Evolutionary conservation across 2,888 invertebrate genomes (phyloP).

Genomic region (Pristionchus entomophagus): DNA sequence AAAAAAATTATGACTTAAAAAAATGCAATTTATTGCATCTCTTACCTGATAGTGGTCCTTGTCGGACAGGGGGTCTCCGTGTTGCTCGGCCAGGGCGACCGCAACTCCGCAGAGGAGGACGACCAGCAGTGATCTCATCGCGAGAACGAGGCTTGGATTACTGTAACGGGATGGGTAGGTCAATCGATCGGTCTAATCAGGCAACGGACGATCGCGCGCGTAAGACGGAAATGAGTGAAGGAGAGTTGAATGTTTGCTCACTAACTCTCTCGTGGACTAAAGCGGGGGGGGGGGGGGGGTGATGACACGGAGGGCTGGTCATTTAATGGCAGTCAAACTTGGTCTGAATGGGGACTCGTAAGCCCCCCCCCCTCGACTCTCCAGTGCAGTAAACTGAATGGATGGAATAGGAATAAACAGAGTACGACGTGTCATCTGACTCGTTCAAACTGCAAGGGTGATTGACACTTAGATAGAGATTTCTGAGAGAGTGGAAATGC

Average conservation of each 20-base stretch:
- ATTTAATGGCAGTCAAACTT: background rate
- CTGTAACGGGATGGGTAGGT: background rate
- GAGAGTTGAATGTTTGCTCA: background rate
- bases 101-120: slow-evolving; percentile 22
- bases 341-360: background rate
- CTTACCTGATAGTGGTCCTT: slow-evolving; percentile 65
- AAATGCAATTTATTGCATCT: no score
- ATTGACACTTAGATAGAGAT: slow-evolving; percentile 15
- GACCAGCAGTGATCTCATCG: slow-evolving; percentile 39
- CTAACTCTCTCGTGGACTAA: background rate
- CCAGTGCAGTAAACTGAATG: background rate
- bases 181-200: background rate
- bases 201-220: background rate
- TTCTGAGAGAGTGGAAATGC: background rate
- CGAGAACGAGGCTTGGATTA: slow-evolving; percentile 15
- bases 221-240: background rate
- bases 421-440: no score
- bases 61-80: slow-evolving; percentile 66
- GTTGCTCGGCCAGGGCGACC: slow-evolving; percentile 57
- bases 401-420: background rate
- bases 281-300: background rate
- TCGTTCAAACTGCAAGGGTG: slow-evolving; percentile 24
- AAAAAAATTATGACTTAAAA: no score
- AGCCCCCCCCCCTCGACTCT: background rate
- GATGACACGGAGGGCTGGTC: background rate